phyloP scores from a whole-genome alignment of 2,888 invertebrate genomes.

The Patella depressa region DNA sequence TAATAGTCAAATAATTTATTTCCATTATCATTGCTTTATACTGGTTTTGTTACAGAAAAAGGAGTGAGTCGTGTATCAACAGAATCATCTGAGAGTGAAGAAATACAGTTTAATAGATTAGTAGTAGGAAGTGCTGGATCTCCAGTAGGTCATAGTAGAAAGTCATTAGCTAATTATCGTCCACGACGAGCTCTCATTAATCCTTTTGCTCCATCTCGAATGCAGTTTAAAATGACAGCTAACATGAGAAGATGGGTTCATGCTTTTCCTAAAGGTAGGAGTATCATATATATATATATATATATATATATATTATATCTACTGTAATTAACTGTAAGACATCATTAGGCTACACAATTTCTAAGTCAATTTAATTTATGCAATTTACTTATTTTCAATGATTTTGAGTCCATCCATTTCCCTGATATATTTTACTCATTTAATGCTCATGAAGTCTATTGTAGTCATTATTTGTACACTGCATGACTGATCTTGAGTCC shows the following conservation, averaged over 20 bases:
- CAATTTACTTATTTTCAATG: too few species aligned
- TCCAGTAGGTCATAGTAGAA: constrained; percentile 55
- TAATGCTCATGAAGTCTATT: too few species aligned
- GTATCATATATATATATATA: background rate
- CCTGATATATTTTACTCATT: too few species aligned
- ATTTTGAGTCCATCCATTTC: too few species aligned
- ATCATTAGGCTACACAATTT: too few species aligned
- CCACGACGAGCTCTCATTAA: constrained; percentile 80
- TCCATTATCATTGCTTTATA: background rate
- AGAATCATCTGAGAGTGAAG: constrained; percentile 53
- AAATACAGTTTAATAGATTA: constrained; percentile 41
- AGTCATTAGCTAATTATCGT: constrained; percentile 41
- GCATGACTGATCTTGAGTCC: too few species aligned
- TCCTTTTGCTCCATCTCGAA: constrained; percentile 98
- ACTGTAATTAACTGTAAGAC: background rate
- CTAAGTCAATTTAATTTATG: too few species aligned
- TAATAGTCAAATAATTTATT: background rate
- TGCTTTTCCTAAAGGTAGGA: constrained; percentile 83
- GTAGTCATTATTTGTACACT: too few species aligned
- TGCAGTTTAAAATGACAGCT: constrained; percentile 94
- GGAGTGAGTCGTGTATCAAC: constrained; percentile 37
- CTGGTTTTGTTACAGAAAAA: constrained; percentile 29
- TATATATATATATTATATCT: background rate
- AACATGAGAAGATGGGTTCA: constrained; percentile 97
- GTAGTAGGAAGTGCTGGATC: constrained; percentile 67